phyloP scores from a whole-genome alignment of 2,113 vertebrate genomes.

The Genyomyrus donnyi region DNA sequence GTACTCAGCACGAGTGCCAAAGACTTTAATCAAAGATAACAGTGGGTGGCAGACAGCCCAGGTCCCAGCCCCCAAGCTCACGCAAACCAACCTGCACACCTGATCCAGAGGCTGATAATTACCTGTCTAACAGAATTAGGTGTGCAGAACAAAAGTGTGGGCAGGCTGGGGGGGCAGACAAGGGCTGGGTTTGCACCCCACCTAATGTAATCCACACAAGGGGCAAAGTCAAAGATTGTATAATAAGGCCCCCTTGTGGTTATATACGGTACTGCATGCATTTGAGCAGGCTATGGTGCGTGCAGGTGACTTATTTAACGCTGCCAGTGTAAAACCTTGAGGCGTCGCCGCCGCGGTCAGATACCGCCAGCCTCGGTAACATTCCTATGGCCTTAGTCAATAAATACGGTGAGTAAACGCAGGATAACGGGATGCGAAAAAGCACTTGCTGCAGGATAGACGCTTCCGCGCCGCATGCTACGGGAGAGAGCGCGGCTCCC shows the following conservation, averaged over 20 bases:
- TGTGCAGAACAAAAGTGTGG: neutral
- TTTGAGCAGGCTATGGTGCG: neutral
- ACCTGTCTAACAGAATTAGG: neutral
- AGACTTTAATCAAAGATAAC: neutral
- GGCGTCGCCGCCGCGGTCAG: neutral
- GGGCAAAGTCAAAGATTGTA: neutral
- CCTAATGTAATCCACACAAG: neutral
- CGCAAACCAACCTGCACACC: neutral
- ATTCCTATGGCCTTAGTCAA: neutral
- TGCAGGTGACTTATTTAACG: neutral
- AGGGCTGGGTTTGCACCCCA: neutral
- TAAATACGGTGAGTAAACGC: conserved; percentile 31
- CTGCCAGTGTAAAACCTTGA: neutral
- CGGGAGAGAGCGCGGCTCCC: conserved; percentile 37
- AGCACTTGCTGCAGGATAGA: conserved; percentile 37
- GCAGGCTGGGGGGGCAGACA: neutral
- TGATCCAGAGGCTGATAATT: neutral
- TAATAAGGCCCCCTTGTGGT: neutral
- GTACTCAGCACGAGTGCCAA: neutral
- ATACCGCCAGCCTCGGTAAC: neutral
- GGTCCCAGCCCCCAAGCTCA: neutral
- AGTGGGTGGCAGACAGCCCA: neutral
- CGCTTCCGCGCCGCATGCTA: conserved; percentile 40
- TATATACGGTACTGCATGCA: conserved; percentile 1
- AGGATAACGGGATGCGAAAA: conserved; percentile 46